phyloP scores from a whole-genome alignment of 2,888 invertebrate species.

The Drosophila meridionalis region DNA sequence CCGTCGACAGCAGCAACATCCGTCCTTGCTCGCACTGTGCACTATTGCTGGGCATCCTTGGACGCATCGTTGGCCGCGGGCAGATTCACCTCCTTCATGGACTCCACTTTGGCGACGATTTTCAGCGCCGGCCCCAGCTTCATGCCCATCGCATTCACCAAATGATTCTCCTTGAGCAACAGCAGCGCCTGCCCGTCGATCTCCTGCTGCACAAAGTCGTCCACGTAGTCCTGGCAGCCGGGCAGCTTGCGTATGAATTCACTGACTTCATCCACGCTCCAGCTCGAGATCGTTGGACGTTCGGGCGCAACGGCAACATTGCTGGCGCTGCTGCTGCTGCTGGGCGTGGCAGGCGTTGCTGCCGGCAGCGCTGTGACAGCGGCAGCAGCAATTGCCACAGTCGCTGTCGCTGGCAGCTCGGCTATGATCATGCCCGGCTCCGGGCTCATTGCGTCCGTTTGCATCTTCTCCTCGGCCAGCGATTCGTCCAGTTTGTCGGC shows the following conservation, averaged over 20 bases:
- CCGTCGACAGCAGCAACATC: neutral
- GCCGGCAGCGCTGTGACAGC: conserved; percentile 12
- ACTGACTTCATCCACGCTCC: conserved; percentile 93
- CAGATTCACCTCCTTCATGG: conserved; percentile 86
- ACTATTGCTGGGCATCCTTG: conserved; percentile 60
- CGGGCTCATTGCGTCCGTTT: conserved; percentile 53
- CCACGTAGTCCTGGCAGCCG: conserved; percentile 96
- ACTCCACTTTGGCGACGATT: conserved; percentile 96
- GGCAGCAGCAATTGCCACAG: conserved; percentile 4
- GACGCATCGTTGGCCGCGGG: conserved; percentile 46
- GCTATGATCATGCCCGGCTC: conserved; percentile 25
- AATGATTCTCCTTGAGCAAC: conserved; percentile 96
- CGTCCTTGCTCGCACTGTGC: conserved; percentile 1
- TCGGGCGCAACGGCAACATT: conserved; percentile 47
- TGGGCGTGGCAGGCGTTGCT: conserved; percentile 26
- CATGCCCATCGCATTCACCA: conserved; percentile 97
- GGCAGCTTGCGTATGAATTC: conserved; percentile 95
- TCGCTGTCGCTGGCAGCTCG: conserved; percentile 26
- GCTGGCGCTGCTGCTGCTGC: conserved; percentile 5
- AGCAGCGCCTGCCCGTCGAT: conserved; percentile 98
- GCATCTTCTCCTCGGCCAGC: conserved; percentile 75
- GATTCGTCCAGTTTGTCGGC: conserved; percentile 74
- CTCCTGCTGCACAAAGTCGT: conserved; percentile 97
- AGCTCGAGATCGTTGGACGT: conserved; percentile 82
- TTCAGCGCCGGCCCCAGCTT: conserved; percentile 98